Evolutionary conservation across 2,797 vertebrate genomes (phyloP).

Genomic region (Mormyrops boulengeri): DNA sequence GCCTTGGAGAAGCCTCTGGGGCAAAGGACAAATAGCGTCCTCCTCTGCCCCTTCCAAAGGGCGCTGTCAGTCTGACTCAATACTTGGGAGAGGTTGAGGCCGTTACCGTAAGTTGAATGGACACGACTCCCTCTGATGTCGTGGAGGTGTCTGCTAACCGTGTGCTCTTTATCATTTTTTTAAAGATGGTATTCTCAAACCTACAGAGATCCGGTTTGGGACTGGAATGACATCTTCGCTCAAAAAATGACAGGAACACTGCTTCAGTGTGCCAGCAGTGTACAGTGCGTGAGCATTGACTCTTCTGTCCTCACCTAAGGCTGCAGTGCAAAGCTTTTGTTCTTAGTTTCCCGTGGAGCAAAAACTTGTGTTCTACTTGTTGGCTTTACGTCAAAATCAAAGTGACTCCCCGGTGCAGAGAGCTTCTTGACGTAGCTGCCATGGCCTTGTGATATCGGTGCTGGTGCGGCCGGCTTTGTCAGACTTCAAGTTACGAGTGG

Average conservation of each 20-base stretch:
- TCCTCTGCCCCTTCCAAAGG: neutral
- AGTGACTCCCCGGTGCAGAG: neutral
- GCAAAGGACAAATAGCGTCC: neutral
- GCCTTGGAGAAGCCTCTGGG: neutral
- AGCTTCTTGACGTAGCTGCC: constrained; percentile 2
- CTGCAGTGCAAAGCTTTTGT: neutral
- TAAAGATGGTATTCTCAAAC: neutral
- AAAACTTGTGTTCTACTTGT: neutral
- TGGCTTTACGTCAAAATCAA: neutral
- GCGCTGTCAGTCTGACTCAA: neutral
- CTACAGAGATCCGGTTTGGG: neutral
- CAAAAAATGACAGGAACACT: neutral
- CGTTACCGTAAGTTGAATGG: neutral
- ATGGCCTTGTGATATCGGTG: constrained; percentile 24
- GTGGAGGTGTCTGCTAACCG: neutral
- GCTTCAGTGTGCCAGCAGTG: neutral
- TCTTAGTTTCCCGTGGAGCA: neutral
- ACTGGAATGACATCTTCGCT: neutral
- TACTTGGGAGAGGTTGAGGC: neutral
- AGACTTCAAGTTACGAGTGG: constrained; percentile 39
- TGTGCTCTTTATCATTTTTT: neutral
- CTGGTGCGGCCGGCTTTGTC: constrained; percentile 29
- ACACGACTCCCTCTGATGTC: neutral
- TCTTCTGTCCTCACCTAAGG: neutral
- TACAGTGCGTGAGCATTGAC: neutral